A percentile compares a stretch with the other conserved stretches of the same genome.
Conservation (phyloP, 2,797 vertebrate genomes). For the Orientallactaga sibirica region DNA sequence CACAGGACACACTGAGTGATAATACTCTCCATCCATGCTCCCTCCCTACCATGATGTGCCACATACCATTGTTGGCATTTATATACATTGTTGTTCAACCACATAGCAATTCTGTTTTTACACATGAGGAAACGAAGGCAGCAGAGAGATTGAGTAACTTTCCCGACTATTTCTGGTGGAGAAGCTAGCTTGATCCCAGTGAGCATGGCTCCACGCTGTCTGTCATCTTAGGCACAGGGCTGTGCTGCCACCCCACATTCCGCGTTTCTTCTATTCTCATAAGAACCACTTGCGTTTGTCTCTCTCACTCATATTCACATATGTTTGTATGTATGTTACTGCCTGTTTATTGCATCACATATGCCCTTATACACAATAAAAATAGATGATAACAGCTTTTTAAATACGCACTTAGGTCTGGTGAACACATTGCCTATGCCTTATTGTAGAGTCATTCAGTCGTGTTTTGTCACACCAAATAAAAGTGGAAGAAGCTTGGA, state of each 20-base stretch:
- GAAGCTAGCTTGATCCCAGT: not conserved
- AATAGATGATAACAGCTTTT: not conserved
- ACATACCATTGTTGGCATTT: not conserved
- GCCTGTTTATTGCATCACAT: not conserved
- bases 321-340: not conserved
- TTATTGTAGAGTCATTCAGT: not conserved
- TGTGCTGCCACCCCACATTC: too few relatives aligned
- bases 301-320: not conserved
- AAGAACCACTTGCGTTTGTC: not conserved
- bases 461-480: constrained; percentile 11
- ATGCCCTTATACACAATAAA: not conserved
- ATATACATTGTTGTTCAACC: not conserved
- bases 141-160: not conserved
- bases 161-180: not conserved
- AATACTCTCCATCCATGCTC: not conserved
- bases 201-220: not conserved
- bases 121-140: not conserved
- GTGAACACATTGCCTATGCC: not conserved
- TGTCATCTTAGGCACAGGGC: not conserved
- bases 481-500: not conserved
- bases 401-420: not conserved
- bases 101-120: not conserved
- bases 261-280: not conserved
- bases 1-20: not conserved
- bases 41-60: not conserved